Conservation (phyloP, 2,113 vertebrate species). For the Solea solea region DNA sequence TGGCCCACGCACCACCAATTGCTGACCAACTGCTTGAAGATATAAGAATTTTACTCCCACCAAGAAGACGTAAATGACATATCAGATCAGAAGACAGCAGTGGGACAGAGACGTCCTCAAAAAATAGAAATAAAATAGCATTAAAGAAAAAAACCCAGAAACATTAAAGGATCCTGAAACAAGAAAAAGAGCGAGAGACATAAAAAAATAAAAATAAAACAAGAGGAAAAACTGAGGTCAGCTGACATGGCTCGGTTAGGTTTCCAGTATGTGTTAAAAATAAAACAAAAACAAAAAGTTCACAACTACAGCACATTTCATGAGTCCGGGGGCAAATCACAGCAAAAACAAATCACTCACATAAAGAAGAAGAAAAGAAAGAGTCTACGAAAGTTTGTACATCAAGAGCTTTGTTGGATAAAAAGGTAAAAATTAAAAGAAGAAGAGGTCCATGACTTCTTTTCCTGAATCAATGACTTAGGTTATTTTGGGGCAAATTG, state of each 20-base stretch:
- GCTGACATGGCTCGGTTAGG: constrained; percentile 70
- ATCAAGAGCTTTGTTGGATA: constrained; percentile 51
- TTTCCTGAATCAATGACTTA: neutral
- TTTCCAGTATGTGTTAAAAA: constrained; percentile 67
- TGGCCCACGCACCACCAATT: too few relatives aligned
- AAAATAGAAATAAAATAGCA: neutral
- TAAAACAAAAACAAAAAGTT: constrained; percentile 36
- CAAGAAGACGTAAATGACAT: constrained; percentile 3
- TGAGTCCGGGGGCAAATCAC: constrained; percentile 41
- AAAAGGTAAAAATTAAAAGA: neutral
- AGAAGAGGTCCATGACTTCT: neutral
- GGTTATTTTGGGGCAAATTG: neutral
- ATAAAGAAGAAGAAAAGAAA: constrained; percentile 22
- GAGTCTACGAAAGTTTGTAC: constrained; percentile 12
- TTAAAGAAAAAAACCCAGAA: neutral
- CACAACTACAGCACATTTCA: constrained; percentile 53
- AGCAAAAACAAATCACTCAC: constrained; percentile 32
- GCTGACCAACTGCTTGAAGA: too few relatives aligned
- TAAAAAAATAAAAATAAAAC: neutral
- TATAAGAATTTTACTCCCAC: constrained; percentile 1
- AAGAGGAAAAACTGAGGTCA: constrained; percentile 65
- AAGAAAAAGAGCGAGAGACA: constrained; percentile 17
- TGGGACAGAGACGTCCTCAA: constrained; percentile 1
- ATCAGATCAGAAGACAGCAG: constrained; percentile 35
- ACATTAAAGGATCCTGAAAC: constrained; percentile 21